Evolutionary conservation across 2,888 invertebrate genomes (phyloP).

Genomic region (Dorcus hopei): DNA sequence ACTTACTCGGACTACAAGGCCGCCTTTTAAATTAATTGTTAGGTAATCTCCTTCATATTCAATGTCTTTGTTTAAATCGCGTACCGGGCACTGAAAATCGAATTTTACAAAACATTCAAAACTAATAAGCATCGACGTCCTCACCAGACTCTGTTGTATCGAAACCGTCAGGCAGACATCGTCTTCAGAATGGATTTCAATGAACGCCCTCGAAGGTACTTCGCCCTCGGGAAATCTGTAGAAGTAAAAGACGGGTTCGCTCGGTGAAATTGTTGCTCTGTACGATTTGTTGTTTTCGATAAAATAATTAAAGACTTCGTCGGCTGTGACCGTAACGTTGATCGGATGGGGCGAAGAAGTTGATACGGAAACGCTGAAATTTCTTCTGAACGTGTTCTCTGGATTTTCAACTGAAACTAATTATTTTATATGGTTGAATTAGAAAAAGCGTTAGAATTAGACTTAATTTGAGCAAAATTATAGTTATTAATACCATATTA

Average conservation of each 20-base stretch:
- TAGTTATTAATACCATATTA: too few relatives aligned
- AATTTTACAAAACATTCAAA: background rate
- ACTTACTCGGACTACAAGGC: slow-evolving; percentile 71
- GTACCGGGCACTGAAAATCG: slow-evolving; percentile 74
- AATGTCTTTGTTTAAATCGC: slow-evolving; percentile 74
- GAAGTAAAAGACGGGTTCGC: slow-evolving; percentile 60
- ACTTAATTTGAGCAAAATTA: too few relatives aligned
- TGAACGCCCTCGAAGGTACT: slow-evolving; percentile 51
- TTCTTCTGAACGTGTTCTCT: slow-evolving; percentile 3
- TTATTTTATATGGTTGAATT: too few relatives aligned
- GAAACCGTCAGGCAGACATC: slow-evolving; percentile 74
- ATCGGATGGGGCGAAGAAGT: slow-evolving; percentile 58
- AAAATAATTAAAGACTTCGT: slow-evolving; percentile 57
- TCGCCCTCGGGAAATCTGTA: slow-evolving; percentile 54
- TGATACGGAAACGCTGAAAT: slow-evolving; percentile 66
- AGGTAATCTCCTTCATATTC: slow-evolving; percentile 72
- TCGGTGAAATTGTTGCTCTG: slow-evolving; percentile 31
- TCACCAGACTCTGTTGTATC: slow-evolving; percentile 71
- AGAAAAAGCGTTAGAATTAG: too few relatives aligned
- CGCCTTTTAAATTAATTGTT: slow-evolving; percentile 73
- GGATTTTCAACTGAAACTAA: background rate
- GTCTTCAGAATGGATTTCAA: slow-evolving; percentile 63
- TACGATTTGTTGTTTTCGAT: slow-evolving; percentile 45
- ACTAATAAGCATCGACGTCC: slow-evolving; percentile 27
- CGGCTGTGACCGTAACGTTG: slow-evolving; percentile 56